Evolutionary conservation across 2,797 vertebrate genomes (phyloP).

Genomic region (Catamblyrhynchus diadema): DNA sequence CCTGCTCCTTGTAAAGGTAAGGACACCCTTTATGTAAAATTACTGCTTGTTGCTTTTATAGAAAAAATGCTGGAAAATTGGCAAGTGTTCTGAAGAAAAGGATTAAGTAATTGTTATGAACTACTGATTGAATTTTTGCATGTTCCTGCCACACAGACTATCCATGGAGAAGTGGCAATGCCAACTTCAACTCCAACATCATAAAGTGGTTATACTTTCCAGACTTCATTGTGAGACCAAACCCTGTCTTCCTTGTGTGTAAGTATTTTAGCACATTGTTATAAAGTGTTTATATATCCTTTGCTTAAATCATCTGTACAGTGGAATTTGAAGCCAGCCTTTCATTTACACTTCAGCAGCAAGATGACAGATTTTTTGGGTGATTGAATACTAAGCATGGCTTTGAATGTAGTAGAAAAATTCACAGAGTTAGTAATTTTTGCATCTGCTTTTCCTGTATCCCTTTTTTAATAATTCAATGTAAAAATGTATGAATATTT

Average conservation of each 20-base stretch:
- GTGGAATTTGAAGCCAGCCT: background rate
- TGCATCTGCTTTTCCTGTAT: background rate
- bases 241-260: conserved; percentile 92
- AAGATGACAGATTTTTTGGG: background rate
- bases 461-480: background rate
- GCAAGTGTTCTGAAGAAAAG: background rate
- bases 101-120: background rate
- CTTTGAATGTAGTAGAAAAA: background rate
- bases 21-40: background rate
- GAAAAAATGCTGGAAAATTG: background rate
- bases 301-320: background rate
- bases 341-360: background rate
- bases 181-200: conserved; percentile 86
- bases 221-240: conserved; percentile 88
- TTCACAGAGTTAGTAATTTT: background rate
- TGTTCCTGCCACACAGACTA: conserved; percentile 82
- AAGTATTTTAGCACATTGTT: conserved; percentile 66
- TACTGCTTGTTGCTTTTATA: background rate
- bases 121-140: background rate
- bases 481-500: background rate
- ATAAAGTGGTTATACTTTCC: conserved; percentile 98
- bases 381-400: background rate
- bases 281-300: background rate
- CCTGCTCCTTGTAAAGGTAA: conserved; percentile 94
- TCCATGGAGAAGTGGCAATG: conserved; percentile 88